Evolutionary conservation across 2,888 invertebrate genomes (phyloP).

Genomic region (Sclerodermus sp.): DNA sequence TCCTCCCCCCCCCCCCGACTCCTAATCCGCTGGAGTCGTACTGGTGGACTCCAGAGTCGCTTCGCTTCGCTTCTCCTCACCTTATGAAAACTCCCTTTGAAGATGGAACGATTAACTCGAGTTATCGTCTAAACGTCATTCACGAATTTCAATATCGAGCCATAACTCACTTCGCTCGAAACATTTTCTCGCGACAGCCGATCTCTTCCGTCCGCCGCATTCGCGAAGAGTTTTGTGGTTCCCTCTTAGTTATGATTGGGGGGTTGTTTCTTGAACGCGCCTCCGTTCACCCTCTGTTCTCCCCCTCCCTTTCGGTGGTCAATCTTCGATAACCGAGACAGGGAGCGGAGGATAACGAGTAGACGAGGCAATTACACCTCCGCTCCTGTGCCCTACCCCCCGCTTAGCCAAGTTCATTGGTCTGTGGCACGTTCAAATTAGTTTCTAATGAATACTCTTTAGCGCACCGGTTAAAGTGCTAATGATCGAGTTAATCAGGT

Average conservation of each 20-base stretch:
- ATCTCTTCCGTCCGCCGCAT: not conserved
- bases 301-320: not conserved
- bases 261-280: not conserved
- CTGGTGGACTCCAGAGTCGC: too few species aligned
- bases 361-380: too few species aligned
- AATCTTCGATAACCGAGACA: too few species aligned
- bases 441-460: too few species aligned
- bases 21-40: slow-evolving; percentile 23
- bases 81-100: not conserved
- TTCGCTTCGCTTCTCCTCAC: slow-evolving; percentile 4
- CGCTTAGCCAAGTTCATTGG: not conserved
- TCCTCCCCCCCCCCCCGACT: slow-evolving; percentile 4
- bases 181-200: not conserved
- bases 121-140: too few species aligned
- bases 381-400: too few species aligned
- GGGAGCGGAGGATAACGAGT: too few species aligned
- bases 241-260: not conserved
- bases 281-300: not conserved
- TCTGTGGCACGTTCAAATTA: too few species aligned
- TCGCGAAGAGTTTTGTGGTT: not conserved
- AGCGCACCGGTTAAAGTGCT: not conserved
- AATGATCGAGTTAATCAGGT: slow-evolving; percentile 1
- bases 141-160: too few species aligned
- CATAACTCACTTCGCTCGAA: too few species aligned
- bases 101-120: too few species aligned